Evolutionary conservation across 2,797 vertebrate species (phyloP).

Genomic region (Dryobates pubescens): DNA sequence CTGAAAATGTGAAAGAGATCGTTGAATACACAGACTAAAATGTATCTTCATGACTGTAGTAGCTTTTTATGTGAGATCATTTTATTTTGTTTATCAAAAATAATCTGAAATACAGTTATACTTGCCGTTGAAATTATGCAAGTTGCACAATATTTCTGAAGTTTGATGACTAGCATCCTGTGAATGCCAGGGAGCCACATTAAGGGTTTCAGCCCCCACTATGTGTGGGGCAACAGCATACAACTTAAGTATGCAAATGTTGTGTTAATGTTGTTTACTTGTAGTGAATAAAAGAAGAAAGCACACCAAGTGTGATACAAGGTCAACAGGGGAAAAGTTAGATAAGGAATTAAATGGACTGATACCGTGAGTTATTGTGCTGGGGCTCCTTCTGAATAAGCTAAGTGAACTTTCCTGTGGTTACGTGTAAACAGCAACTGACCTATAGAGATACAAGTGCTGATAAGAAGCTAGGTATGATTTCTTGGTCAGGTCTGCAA

Average conservation of each 20-base stretch:
- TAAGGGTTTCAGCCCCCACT: background rate
- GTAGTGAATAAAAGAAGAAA: background rate
- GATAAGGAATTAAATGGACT: constrained; percentile 26
- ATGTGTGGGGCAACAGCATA: background rate
- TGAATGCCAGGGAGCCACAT: constrained; percentile 27
- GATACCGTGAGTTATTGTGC: background rate
- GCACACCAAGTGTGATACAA: background rate
- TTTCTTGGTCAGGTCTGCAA: constrained; percentile 20
- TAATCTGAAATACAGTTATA: constrained; percentile 29
- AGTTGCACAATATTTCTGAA: background rate
- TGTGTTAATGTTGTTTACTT: constrained; percentile 7
- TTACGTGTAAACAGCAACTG: constrained; percentile 17
- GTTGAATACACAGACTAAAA: background rate
- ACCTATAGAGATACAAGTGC: constrained; percentile 7
- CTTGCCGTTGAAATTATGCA: background rate
- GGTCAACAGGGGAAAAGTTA: background rate
- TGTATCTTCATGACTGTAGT: background rate
- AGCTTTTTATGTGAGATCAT: background rate
- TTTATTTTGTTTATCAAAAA: background rate
- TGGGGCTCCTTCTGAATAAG: background rate
- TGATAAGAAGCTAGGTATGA: background rate
- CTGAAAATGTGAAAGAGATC: background rate
- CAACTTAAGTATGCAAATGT: constrained; percentile 18
- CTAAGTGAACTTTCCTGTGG: constrained; percentile 27
- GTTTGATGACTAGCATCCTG: background rate